Conservation (phyloP, 1,140 invertebrate species). For the Mycetomoellerius zeteki region DNA sequence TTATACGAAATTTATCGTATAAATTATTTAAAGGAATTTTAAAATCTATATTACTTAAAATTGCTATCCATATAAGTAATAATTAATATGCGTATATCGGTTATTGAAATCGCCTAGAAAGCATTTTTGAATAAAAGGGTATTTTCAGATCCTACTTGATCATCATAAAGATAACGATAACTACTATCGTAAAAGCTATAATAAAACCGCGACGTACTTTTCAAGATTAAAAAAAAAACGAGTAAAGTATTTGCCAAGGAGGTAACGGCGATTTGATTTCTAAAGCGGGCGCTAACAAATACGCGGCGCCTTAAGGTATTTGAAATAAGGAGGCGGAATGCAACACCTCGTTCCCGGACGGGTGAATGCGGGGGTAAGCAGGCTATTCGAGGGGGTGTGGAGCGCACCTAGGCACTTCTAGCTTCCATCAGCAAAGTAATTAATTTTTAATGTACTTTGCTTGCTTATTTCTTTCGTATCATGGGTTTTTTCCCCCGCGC, state of each 20-base stretch:
- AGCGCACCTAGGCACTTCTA: constrained; percentile 84
- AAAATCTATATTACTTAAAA: not conserved
- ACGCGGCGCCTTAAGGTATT: constrained; percentile 66
- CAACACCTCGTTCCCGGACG: constrained; percentile 61
- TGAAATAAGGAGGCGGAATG: constrained; percentile 70
- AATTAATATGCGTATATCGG: not conserved
- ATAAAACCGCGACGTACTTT: constrained; percentile 12
- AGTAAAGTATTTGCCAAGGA: not conserved
- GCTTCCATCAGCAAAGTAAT: constrained; percentile 87
- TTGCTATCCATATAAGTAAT: too few relatives aligned
- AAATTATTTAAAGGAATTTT: not conserved
- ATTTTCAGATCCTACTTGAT: not conserved
- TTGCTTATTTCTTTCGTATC: constrained; percentile 87
- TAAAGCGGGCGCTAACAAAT: constrained; percentile 62
- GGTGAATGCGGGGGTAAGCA: constrained; percentile 66
- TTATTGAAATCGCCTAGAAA: not conserved
- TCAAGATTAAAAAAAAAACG: not conserved
- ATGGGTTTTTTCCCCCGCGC: constrained; percentile 82
- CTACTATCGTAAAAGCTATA: not conserved
- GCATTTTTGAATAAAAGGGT: not conserved
- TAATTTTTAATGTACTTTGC: constrained; percentile 88
- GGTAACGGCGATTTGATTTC: constrained; percentile 61
- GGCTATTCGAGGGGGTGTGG: constrained; percentile 72
- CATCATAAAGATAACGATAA: constrained; percentile 14
- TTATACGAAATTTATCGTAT: not conserved